These are phyloP conservation scores for Silurus aristotelis DNA, from an alignment of 2,797 vertebrate species.

Conservation along the genomic window DNA sequence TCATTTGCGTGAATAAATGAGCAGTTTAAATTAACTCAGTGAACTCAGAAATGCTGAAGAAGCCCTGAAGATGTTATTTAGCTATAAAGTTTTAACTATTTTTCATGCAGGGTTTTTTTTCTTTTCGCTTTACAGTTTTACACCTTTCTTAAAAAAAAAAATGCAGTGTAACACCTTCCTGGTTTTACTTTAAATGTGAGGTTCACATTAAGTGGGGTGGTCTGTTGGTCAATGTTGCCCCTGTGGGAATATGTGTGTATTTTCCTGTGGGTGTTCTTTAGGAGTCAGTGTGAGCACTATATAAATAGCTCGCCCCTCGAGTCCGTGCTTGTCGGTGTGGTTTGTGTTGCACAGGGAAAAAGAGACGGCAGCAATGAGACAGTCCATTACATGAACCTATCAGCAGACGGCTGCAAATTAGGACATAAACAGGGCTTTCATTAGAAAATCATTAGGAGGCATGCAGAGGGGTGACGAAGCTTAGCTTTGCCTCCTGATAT, in stretches of 20 bases:
- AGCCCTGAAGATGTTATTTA: neutral
- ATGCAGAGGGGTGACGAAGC: constrained; percentile 25
- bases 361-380: constrained; percentile 13
- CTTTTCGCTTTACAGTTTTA: neutral
- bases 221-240: neutral
- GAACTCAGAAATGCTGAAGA: neutral
- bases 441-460: constrained; percentile 17
- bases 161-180: neutral
- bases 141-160: neutral
- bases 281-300: constrained; percentile 8
- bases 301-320: constrained; percentile 1
- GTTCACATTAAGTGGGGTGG: neutral
- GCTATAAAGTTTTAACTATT: neutral
- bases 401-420: constrained; percentile 27
- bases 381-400: constrained; percentile 38
- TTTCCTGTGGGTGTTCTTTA: neutral
- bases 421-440: constrained; percentile 26
- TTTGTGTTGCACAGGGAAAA: neutral
- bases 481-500: constrained; percentile 22
- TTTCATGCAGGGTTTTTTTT: neutral
- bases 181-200: neutral
- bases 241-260: neutral
- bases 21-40: neutral
- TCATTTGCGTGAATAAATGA: neutral
- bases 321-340: constrained; percentile 16